phyloP scores from a whole-genome alignment of 2,888 invertebrate genomes.

The Microctonus aethiopoides region DNA sequence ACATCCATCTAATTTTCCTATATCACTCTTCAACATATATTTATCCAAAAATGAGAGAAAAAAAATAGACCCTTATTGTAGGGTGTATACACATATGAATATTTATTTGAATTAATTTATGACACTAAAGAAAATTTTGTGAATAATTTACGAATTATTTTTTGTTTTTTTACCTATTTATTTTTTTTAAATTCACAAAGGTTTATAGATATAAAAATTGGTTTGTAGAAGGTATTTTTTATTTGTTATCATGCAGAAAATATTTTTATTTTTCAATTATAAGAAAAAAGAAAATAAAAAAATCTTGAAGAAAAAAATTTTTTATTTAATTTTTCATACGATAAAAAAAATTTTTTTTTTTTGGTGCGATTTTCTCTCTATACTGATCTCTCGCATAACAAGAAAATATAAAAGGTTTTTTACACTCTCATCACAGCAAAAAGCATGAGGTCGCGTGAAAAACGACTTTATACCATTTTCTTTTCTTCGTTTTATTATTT shows the following conservation, averaged over 20 bases:
- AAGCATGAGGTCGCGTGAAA: background rate
- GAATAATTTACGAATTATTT: too few relatives aligned
- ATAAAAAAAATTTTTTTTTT: background rate
- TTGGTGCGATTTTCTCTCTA: background rate
- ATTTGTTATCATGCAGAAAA: too few relatives aligned
- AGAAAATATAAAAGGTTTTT: background rate
- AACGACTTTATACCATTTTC: background rate
- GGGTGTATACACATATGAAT: too few relatives aligned
- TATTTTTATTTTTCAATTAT: too few relatives aligned
- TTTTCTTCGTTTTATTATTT: background rate
- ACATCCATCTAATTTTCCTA: constrained; percentile 20
- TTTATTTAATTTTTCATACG: too few relatives aligned
- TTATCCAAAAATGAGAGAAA: background rate
- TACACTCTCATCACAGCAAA: background rate
- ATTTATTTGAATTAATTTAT: background rate
- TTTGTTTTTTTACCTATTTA: too few relatives aligned
- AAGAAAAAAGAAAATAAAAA: too few relatives aligned
- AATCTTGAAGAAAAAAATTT: too few relatives aligned
- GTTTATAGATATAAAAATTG: too few relatives aligned
- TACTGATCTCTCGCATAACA: background rate
- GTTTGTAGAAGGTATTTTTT: too few relatives aligned
- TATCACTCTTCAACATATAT: background rate
- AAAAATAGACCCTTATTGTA: background rate
- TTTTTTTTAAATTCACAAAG: too few relatives aligned
- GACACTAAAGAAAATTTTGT: too few relatives aligned